Percentiles rank a stretch among this genome's conserved stretches.
Conservation (phyloP, 2,797 vertebrate species). For the Antennarius maculatus region DNA sequence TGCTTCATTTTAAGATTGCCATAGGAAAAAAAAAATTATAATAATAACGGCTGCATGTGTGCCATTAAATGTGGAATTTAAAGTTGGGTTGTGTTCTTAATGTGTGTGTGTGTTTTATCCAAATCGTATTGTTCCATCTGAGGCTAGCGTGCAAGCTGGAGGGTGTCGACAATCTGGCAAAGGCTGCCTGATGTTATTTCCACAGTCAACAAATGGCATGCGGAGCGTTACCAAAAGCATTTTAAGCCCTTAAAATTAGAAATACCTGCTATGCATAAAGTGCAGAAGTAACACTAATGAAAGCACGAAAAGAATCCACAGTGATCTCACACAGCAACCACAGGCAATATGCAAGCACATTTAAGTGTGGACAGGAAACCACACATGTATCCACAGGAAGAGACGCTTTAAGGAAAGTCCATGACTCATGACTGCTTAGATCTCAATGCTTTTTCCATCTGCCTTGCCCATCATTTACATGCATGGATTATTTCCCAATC, state of each 20-base stretch:
- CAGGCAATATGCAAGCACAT: not conserved
- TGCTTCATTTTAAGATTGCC: too few species aligned
- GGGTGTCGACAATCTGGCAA: constrained; percentile 67
- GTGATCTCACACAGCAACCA: not conserved
- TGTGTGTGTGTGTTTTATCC: constrained; percentile 15
- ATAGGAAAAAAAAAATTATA: not conserved
- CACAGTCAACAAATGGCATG: constrained; percentile 42
- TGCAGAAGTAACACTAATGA: too few species aligned
- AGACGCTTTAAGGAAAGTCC: constrained; percentile 1
- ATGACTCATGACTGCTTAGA: not conserved
- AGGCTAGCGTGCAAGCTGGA: constrained; percentile 51
- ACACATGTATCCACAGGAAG: not conserved
- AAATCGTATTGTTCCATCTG: constrained; percentile 44
- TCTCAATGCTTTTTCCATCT: not conserved
- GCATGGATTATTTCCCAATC: too few species aligned
- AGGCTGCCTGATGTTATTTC: constrained; percentile 49
- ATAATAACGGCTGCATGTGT: not conserved
- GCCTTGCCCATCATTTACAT: too few species aligned
- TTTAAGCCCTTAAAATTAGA: not conserved
- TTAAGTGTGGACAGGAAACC: not conserved
- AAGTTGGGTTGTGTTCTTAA: constrained; percentile 22
- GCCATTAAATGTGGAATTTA: constrained; percentile 15
- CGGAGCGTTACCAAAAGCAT: not conserved
- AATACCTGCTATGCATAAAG: not conserved
- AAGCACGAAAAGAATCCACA: too few species aligned